Percentiles rank a stretch among this genome's conserved stretches.
phyloP scores from a whole-genome alignment of 2,797 vertebrate species.

The Microctenopoma steveboyesi region DNA sequence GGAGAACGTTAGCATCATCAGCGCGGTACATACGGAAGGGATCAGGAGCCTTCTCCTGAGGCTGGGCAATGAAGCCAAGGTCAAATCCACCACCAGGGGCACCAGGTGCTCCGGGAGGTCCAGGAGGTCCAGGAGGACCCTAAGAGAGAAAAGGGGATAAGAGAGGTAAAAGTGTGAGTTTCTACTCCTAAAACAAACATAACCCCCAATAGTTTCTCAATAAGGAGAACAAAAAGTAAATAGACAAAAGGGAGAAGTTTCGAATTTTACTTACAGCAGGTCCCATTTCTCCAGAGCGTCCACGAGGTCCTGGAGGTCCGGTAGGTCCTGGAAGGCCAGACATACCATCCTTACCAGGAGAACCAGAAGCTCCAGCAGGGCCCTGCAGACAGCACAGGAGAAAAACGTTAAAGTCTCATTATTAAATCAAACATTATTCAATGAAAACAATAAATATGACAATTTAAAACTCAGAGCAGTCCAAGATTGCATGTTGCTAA shows the following conservation, averaged over 20 bases:
- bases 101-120: constrained; percentile 92
- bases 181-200: neutral
- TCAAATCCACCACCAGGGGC: constrained; percentile 93
- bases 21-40: constrained; percentile 93
- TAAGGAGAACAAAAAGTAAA: too few relatives aligned
- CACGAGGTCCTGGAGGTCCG: constrained; percentile 96
- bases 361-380: constrained; percentile 89
- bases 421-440: neutral
- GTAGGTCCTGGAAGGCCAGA: constrained; percentile 93
- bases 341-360: constrained; percentile 94
- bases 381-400: constrained; percentile 81
- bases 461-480: neutral
- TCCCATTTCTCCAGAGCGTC: constrained; percentile 94
- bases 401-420: constrained; percentile 2
- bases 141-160: constrained; percentile 47
- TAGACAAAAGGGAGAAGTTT: neutral
- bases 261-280: constrained; percentile 88
- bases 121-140: constrained; percentile 93
- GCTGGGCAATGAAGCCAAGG: constrained; percentile 93
- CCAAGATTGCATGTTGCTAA: neutral
- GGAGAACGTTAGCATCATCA: constrained; percentile 94
- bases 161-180: constrained; percentile 8
- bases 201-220: neutral
- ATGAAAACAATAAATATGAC: neutral
- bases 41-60: constrained; percentile 93